Conservation (phyloP, 2,888 invertebrate species). For the Ecliptopera silaceata region DNA sequence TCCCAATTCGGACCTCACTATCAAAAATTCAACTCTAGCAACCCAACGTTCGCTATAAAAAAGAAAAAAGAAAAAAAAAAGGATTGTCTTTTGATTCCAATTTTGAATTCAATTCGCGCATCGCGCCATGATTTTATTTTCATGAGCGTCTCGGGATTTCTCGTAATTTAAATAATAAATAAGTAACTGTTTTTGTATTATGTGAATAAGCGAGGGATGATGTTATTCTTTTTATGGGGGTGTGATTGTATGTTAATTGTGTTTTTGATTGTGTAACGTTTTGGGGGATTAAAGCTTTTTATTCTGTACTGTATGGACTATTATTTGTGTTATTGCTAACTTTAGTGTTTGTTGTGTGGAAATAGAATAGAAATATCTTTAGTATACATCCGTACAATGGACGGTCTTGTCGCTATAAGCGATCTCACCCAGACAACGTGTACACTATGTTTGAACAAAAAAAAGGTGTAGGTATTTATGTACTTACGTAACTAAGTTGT, state of each 20-base stretch:
- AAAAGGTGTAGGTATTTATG: too few species aligned
- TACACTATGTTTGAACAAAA: too few species aligned
- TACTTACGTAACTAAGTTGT: too few species aligned
- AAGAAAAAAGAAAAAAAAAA: constrained; percentile 70
- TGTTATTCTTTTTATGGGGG: constrained; percentile 25
- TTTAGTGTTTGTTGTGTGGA: too few species aligned
- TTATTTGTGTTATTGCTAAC: too few species aligned
- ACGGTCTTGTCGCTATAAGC: too few species aligned
- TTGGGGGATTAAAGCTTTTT: not conserved
- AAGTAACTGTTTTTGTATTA: constrained; percentile 40
- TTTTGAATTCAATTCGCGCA: constrained; percentile 80
- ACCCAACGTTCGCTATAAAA: constrained; percentile 66
- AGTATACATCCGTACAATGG: too few species aligned
- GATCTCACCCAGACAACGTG: too few species aligned
- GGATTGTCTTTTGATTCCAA: constrained; percentile 80
- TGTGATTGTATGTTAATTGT: constrained; percentile 28
- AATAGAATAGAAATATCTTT: too few species aligned
- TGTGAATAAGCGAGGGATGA: constrained; percentile 24
- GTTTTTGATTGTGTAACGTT: constrained; percentile 21
- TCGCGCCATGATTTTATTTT: constrained; percentile 81
- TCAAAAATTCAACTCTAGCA: constrained; percentile 70
- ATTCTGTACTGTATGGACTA: too few species aligned
- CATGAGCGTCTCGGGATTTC: constrained; percentile 72
- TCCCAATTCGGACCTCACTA: constrained; percentile 38
- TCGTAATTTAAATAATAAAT: constrained; percentile 66